Conservation (phyloP, 2,113 vertebrate species). For the Columbina picui region DNA sequence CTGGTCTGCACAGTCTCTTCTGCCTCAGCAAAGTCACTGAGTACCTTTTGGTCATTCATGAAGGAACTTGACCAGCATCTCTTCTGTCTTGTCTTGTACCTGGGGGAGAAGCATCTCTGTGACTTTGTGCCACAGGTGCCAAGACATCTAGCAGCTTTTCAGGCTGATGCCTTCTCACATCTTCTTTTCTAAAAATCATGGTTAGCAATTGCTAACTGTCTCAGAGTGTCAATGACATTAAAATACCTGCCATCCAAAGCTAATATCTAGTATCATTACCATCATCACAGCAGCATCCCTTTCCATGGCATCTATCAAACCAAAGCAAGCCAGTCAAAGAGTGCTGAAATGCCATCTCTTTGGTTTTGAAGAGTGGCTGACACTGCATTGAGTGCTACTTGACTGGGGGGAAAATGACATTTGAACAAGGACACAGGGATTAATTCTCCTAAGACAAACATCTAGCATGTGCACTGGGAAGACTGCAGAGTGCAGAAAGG, state of each 20-base stretch:
- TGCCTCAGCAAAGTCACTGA: background rate
- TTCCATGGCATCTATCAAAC: background rate
- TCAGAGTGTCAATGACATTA: background rate
- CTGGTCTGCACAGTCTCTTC: background rate
- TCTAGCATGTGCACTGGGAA: background rate
- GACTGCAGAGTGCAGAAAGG: fast-evolving
- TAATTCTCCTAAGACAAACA: background rate
- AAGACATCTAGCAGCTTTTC: background rate
- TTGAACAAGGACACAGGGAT: background rate
- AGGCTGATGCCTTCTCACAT: background rate
- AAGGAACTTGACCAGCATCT: background rate
- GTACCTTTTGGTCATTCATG: background rate
- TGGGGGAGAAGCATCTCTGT: fast-evolving
- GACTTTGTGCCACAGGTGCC: background rate
- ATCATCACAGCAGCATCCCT: background rate
- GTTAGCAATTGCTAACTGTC: background rate
- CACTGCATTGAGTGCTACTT: fast-evolving
- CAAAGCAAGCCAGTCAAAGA: background rate
- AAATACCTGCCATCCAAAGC: background rate
- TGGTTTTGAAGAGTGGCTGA: background rate
- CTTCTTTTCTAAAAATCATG: background rate
- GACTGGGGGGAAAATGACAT: background rate
- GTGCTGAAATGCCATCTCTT: background rate
- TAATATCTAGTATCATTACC: background rate
- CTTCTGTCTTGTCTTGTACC: background rate